phyloP scores from a whole-genome alignment of 23 tunicate genomes.

The Ascidia mentula region DNA sequence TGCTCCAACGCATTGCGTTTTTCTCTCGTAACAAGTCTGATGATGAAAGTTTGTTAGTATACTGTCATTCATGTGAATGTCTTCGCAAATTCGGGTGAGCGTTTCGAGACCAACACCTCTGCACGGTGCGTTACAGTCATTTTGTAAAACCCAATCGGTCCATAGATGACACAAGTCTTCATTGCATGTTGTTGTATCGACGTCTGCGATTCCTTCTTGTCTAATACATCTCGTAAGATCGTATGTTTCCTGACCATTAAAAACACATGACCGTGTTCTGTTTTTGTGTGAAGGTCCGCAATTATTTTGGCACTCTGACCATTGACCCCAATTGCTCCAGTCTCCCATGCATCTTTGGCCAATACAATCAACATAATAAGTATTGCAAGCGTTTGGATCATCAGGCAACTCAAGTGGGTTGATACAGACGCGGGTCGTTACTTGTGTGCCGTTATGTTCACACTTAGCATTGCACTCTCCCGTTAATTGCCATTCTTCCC shows the following conservation, averaged over 20 bases:
- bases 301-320: slow-evolving; percentile 18
- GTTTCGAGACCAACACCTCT: slow-evolving; percentile 13
- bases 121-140: slow-evolving; percentile 16
- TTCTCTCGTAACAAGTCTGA: not conserved
- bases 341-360: slow-evolving; percentile 22
- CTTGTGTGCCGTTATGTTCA: not conserved
- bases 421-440: not conserved
- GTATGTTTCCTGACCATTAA: not conserved
- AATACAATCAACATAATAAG: not conserved
- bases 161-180: not conserved
- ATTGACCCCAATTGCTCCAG: slow-evolving; percentile 15
- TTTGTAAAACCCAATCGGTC: not conserved
- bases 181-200: slow-evolving; percentile 9
- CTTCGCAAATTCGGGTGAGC: not conserved
- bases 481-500: slow-evolving; percentile 24
- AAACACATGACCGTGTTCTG: slow-evolving; percentile 11
- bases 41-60: not conserved
- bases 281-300: slow-evolving; percentile 17
- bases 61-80: not conserved
- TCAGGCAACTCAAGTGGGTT: not conserved
- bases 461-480: slow-evolving; percentile 21
- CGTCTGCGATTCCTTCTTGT: not conserved
- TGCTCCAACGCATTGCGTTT: slow-evolving; percentile 1
- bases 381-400: not conserved
- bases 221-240: not conserved